Conservation (phyloP, 1,140 invertebrate genomes). For the Euglossa dilemma region DNA sequence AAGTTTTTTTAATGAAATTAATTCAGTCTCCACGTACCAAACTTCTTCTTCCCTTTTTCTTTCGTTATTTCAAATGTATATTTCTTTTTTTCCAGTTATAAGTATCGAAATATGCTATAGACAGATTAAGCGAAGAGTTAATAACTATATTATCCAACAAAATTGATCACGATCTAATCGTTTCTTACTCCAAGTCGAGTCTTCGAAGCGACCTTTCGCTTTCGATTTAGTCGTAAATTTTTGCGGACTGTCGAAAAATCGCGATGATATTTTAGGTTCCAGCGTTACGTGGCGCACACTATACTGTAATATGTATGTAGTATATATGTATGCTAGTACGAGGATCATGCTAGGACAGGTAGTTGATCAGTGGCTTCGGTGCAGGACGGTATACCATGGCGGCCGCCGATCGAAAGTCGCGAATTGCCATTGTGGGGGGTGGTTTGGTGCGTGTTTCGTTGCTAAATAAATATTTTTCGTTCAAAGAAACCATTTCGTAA, state of each 20-base stretch:
- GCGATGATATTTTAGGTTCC: background rate
- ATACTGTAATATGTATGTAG: conserved; percentile 4
- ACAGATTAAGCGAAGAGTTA: too few species aligned
- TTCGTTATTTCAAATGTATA: too few species aligned
- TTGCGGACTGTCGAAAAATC: background rate
- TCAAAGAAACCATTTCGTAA: background rate
- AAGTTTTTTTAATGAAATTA: too few species aligned
- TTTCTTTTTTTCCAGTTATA: too few species aligned
- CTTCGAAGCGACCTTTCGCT: background rate
- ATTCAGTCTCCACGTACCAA: too few species aligned
- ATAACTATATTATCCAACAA: background rate
- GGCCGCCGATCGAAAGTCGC: conserved; percentile 67
- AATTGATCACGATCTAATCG: background rate
- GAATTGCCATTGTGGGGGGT: conserved; percentile 84
- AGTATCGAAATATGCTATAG: too few species aligned
- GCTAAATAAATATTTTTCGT: background rate
- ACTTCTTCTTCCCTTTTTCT: too few species aligned
- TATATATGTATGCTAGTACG: background rate
- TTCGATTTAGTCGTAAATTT: background rate
- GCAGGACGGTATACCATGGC: conserved; percentile 64
- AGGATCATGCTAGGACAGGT: conserved; percentile 27
- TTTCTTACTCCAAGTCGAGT: background rate
- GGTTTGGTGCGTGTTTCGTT: conserved; percentile 83
- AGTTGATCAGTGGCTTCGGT: conserved; percentile 57
- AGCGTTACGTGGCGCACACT: background rate